These are phyloP conservation scores for Pseudonaja textilis DNA, from an alignment of 2,113 vertebrate species.

Conservation along the genomic window DNA sequence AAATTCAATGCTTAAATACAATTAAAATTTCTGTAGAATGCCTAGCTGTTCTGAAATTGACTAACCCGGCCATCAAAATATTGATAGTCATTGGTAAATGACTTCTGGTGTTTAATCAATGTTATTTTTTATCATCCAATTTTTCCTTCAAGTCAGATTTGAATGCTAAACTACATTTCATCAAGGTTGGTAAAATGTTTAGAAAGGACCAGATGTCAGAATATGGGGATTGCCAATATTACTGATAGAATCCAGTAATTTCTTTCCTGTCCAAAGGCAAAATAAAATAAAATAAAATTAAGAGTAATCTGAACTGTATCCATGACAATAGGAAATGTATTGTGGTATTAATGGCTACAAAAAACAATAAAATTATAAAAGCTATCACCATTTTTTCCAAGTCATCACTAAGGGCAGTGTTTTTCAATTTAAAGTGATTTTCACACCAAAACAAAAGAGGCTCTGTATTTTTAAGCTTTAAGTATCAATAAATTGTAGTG, in stretches of 20 bases:
- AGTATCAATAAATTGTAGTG: conserved; percentile 65
- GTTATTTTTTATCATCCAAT: conserved; percentile 71
- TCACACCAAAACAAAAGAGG: conserved; percentile 65
- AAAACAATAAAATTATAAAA: conserved; percentile 69
- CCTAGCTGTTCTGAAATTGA: conserved; percentile 65
- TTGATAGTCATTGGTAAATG: conserved; percentile 66
- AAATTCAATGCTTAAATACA: conserved; percentile 69
- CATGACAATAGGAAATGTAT: conserved; percentile 70
- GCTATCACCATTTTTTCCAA: conserved; percentile 60
- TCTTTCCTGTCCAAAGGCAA: conserved; percentile 87
- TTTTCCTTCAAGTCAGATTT: conserved; percentile 68
- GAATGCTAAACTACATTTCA: conserved; percentile 78
- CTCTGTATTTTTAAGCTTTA: conserved; percentile 62
- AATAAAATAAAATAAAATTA: conserved; percentile 69
- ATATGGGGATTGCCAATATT: conserved; percentile 86
- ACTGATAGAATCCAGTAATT: conserved; percentile 89
- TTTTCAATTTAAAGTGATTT: conserved; percentile 68
- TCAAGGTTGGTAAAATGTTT: conserved; percentile 92
- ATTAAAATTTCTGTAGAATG: conserved; percentile 67
- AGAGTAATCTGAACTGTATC: conserved; percentile 71
- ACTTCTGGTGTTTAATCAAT: conserved; percentile 70
- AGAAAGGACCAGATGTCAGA: conserved; percentile 96
- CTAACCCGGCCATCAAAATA: conserved; percentile 65
- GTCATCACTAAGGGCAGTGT: conserved; percentile 63
- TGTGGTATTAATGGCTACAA: conserved; percentile 68